Base-by-base conservation (phyloP, 92 coral and sea anemone genomes). In the Epizoanthus ramosus region DNA sequence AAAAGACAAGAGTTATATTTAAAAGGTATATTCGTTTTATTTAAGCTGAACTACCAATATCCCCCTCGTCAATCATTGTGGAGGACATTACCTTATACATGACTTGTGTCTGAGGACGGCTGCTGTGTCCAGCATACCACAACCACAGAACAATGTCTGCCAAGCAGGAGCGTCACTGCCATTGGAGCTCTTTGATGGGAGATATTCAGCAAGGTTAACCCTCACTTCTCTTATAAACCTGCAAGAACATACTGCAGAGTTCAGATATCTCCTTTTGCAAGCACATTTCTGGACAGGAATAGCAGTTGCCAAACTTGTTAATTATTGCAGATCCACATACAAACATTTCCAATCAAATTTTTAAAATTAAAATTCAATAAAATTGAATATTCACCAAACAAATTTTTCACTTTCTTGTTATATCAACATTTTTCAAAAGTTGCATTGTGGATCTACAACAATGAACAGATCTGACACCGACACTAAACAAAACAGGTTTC, bases 221-320 rank as follows among this genome's bases (percentile, higher is more conserved):
- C 82, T 74, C 80, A 14, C 65, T 54, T 35, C 82, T 37, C 82
- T 77, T 77, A n/a, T n/a, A n/a, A 77, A 77, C 82, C 82, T 77
- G 82, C 61, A 77, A 77, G 63, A 41, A 77, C 47, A 77, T 43
- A 77, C 82, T 61, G 13, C 71, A 77, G 52, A 77, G 28, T 77
- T 77, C 82, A 77, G 82, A 60, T 61, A 19, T 24, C 28, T 24
- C 22, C 22, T 24, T 61, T n/a, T 61, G 22, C 18, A 61, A 61
- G 53, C 53, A 47, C 53, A 47, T 47, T 61, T n/a, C 67, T 61
- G 22, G 8, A 61, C 28, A 24, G 67, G 7, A 14, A 61, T 24
- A 61, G 13, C 67, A 16, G 10, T 61, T n/a, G 28, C 22, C 28
- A n/a, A 61, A 61, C n/a, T 61, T 61, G 28, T n/a, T 7, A 19